Conservation (phyloP, 2,113 vertebrate species). For the Pelobates fuscus region DNA sequence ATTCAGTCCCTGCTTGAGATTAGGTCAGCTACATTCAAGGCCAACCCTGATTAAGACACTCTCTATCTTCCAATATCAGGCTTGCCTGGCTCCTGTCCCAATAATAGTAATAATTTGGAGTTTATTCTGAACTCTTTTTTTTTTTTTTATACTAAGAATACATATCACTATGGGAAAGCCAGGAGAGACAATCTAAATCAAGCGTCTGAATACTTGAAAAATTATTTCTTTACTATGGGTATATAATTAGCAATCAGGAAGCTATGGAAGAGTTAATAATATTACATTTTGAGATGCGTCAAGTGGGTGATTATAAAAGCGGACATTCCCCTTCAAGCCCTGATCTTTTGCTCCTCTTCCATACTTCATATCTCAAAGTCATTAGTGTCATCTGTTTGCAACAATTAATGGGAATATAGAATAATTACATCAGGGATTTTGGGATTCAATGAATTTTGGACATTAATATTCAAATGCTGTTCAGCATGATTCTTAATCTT, state of each 20-base stretch:
- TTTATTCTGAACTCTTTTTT: too few relatives aligned
- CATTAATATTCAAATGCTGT: slow-evolving; percentile 78
- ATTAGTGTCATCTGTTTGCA: slow-evolving; percentile 86
- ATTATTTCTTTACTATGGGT: not conserved
- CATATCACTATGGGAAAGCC: too few relatives aligned
- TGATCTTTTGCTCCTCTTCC: slow-evolving; percentile 67
- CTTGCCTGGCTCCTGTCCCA: too few relatives aligned
- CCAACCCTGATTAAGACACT: too few relatives aligned
- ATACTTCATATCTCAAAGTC: slow-evolving; percentile 80
- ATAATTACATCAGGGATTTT: slow-evolving; percentile 90
- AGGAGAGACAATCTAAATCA: too few relatives aligned
- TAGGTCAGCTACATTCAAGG: too few relatives aligned
- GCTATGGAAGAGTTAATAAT: slow-evolving; percentile 63
- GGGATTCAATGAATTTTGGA: slow-evolving; percentile 77
- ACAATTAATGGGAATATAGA: slow-evolving; percentile 85
- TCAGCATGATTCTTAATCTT: slow-evolving; percentile 70
- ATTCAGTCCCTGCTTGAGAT: too few relatives aligned
- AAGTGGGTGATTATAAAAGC: slow-evolving; percentile 68
- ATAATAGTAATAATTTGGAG: too few relatives aligned
- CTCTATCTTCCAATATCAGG: too few relatives aligned
- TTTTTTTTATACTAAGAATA: too few relatives aligned
- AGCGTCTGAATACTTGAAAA: too few relatives aligned
- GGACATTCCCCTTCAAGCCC: slow-evolving; percentile 70
- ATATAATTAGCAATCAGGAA: slow-evolving; percentile 63
- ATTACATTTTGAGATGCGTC: slow-evolving; percentile 63